These are phyloP conservation scores for Euplexia lucipara DNA, from an alignment of 2,888 invertebrate genomes.

Conservation along the genomic window DNA sequence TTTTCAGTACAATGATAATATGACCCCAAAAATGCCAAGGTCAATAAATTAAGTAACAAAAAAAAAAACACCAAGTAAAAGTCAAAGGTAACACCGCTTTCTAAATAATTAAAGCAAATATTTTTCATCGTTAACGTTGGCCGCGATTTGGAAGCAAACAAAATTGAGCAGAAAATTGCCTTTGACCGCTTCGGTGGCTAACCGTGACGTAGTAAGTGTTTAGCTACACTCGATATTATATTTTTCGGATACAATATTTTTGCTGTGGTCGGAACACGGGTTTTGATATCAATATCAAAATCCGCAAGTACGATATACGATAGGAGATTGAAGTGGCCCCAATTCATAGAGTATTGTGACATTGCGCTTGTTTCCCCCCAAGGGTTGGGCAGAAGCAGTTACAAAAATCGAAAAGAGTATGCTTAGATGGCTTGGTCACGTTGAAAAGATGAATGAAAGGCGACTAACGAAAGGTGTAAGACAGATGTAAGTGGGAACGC, in stretches of 20 bases:
- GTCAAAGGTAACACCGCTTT: constrained; percentile 23
- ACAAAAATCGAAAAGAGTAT: too few relatives aligned
- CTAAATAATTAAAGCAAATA: constrained; percentile 52
- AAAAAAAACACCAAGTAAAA: constrained; percentile 12
- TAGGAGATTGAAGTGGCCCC: background rate
- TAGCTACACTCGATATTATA: constrained; percentile 21
- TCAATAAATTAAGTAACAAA: background rate
- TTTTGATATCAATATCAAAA: background rate
- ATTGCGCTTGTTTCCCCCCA: too few relatives aligned
- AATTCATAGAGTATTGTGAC: too few relatives aligned
- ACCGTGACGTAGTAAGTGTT: constrained; percentile 20
- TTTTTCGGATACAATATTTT: constrained; percentile 25
- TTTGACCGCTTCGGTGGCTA: constrained; percentile 30
- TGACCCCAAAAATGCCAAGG: too few relatives aligned
- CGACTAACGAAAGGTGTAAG: too few relatives aligned
- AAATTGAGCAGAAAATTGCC: constrained; percentile 47
- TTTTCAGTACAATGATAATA: too few relatives aligned
- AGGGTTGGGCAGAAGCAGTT: too few relatives aligned
- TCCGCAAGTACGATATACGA: too few relatives aligned
- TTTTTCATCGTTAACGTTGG: constrained; percentile 45
- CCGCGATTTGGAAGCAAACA: constrained; percentile 38
- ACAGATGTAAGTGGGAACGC: too few relatives aligned
- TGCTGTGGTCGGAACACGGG: background rate
- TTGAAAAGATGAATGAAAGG: too few relatives aligned
- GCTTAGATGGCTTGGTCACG: too few relatives aligned